phyloP scores from a whole-genome alignment of 92 coral and sea anemone genomes.

The Zoanthus gigantus region DNA sequence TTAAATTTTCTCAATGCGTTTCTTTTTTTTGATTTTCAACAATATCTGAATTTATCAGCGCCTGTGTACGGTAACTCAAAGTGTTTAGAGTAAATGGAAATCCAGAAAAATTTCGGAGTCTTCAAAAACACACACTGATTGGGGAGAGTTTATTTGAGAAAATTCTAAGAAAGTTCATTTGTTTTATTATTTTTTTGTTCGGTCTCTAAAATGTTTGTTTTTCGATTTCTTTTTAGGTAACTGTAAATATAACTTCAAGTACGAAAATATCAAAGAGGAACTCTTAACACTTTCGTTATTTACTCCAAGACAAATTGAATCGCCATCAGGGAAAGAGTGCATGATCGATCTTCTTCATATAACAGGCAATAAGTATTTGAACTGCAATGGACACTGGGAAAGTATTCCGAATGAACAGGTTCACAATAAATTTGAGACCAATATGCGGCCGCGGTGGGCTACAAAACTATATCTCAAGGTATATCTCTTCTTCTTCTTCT shows the following conservation, averaged over 20 bases:
- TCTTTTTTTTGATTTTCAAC: too few relatives aligned
- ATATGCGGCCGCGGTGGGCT: background rate
- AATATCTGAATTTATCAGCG: too few relatives aligned
- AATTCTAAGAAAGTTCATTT: too few relatives aligned
- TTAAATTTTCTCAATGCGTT: too few relatives aligned
- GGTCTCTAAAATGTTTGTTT: too few relatives aligned
- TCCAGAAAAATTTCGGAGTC: too few relatives aligned
- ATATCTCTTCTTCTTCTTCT: too few relatives aligned
- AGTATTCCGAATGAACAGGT: background rate
- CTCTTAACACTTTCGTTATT: background rate
- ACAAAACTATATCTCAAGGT: background rate
- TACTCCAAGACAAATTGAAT: conserved; percentile 1
- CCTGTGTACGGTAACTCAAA: too few relatives aligned
- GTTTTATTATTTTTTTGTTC: too few relatives aligned
- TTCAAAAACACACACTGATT: too few relatives aligned
- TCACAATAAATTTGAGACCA: background rate
- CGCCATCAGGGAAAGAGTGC: conserved; percentile 29
- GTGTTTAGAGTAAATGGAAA: too few relatives aligned
- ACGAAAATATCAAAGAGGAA: background rate
- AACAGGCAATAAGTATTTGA: background rate
- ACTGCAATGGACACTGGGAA: conserved; percentile 25
- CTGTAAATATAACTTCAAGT: conserved; percentile 8
- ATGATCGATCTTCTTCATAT: background rate
- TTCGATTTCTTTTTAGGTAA: background rate
- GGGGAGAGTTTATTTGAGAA: too few relatives aligned